Evolutionary conservation across 2,888 invertebrate species (phyloP).

Genomic region (Ormyrus pomaceus): DNA sequence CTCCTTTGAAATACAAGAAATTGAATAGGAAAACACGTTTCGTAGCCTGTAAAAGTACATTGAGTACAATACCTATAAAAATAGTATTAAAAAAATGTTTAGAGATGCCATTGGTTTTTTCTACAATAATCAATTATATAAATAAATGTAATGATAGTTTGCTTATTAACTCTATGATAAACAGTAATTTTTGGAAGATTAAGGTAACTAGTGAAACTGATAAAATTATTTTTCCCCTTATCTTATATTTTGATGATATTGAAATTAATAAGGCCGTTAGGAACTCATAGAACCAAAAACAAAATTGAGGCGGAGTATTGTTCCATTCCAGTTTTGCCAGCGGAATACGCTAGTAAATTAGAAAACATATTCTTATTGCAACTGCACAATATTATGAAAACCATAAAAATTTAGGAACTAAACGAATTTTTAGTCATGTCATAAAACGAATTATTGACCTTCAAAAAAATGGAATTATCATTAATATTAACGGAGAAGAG

Average conservation of each 20-base stretch:
- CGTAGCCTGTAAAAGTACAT: background rate
- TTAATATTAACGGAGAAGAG: background rate
- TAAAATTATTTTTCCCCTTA: background rate
- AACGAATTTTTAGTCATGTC: background rate
- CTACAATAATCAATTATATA: background rate
- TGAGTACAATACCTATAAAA: background rate
- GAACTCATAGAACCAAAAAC: background rate
- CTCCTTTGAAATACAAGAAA: background rate
- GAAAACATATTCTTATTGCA: conserved; percentile 5
- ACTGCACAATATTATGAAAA: background rate
- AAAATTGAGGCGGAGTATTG: background rate
- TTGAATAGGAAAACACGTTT: background rate
- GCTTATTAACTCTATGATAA: background rate
- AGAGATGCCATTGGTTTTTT: background rate
- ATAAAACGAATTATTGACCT: background rate
- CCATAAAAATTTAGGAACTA: background rate
- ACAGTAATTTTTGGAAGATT: conserved; percentile 1
- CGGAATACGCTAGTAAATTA: background rate
- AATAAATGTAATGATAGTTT: background rate
- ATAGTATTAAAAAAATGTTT: background rate
- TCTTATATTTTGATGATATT: conserved; percentile 7
- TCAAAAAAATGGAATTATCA: background rate
- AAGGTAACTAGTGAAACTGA: background rate
- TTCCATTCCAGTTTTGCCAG: background rate
- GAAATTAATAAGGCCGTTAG: conserved; percentile 18